A percentile compares a stretch with the other conserved stretches of the same genome.
Evolutionary conservation across 2,888 invertebrate genomes (phyloP).

Genomic region (Trissolcus japonicus): DNA sequence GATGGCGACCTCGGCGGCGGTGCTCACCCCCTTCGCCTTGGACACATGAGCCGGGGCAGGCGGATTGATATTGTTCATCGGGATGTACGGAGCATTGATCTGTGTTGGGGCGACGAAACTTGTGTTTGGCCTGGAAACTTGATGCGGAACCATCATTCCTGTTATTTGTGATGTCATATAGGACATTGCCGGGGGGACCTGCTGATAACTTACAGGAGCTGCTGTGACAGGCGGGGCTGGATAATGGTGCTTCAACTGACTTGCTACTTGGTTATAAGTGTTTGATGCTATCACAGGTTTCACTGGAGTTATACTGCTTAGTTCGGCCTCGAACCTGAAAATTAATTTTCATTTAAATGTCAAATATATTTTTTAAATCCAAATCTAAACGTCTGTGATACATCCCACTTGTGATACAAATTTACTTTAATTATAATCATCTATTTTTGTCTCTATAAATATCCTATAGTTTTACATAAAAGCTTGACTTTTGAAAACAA

Average conservation of each 20-base stretch:
- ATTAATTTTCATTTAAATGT: neutral
- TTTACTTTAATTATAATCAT: too few species aligned
- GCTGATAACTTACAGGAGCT: constrained; percentile 14
- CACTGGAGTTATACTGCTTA: neutral
- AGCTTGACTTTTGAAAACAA: too few species aligned
- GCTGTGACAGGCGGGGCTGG: neutral
- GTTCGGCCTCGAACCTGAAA: constrained; percentile 11
- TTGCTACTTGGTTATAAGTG: constrained; percentile 18
- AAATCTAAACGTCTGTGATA: too few species aligned
- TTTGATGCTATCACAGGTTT: constrained; percentile 17
- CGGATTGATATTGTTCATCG: constrained; percentile 3
- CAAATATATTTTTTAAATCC: too few species aligned
- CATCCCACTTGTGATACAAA: too few species aligned
- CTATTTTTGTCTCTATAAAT: too few species aligned
- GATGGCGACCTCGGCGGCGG: constrained; percentile 27
- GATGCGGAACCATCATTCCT: constrained; percentile 20
- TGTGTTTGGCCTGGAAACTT: constrained; percentile 19
- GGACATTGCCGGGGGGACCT: constrained; percentile 8
- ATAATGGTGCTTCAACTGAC: constrained; percentile 7
- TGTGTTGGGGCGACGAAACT: constrained; percentile 7
- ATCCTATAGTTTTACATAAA: too few species aligned
- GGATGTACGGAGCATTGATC: constrained; percentile 5
- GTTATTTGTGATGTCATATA: constrained; percentile 6
- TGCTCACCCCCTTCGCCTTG: constrained; percentile 16
- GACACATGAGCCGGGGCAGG: neutral